Evolutionary conservation across 2,797 vertebrate species (phyloP).

Genomic region (Labroides dimidiatus): DNA sequence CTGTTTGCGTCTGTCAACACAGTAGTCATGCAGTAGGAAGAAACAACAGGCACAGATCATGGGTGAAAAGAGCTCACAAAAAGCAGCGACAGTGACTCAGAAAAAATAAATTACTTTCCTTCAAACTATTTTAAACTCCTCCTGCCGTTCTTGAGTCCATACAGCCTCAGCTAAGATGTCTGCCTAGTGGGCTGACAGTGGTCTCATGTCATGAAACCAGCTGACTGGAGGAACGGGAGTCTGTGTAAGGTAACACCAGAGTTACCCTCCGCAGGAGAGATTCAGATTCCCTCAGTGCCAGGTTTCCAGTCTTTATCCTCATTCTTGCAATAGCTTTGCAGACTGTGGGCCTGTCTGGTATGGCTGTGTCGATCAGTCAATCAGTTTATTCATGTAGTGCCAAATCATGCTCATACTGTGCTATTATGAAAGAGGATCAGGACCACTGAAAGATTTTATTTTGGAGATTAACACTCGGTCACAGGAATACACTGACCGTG

Average conservation of each 20-base stretch:
- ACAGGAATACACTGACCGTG: no score
- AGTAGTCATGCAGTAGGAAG: slow-evolving; percentile 49
- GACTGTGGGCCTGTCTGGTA: no score
- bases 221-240: slow-evolving; percentile 18
- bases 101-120: slow-evolving; percentile 1
- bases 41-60: slow-evolving; percentile 8
- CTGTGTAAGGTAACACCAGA: slow-evolving; percentile 6
- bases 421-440: no score
- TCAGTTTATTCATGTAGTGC: no score
- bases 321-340: background rate
- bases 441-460: no score
- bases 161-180: slow-evolving; percentile 12
- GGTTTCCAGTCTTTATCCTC: slow-evolving; percentile 14
- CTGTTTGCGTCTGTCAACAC: slow-evolving; percentile 62
- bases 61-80: background rate
- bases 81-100: background rate
- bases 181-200: slow-evolving; percentile 5
- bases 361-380: no score
- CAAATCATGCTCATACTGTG: no score
- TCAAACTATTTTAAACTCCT: slow-evolving; percentile 1
- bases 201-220: slow-evolving; percentile 10
- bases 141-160: background rate
- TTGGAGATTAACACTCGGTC: no score
- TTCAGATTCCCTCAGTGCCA: background rate
- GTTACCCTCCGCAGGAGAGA: slow-evolving; percentile 15